phyloP scores from a whole-genome alignment of 2,888 invertebrate genomes.

The Hirtodrosophila cameraria region DNA sequence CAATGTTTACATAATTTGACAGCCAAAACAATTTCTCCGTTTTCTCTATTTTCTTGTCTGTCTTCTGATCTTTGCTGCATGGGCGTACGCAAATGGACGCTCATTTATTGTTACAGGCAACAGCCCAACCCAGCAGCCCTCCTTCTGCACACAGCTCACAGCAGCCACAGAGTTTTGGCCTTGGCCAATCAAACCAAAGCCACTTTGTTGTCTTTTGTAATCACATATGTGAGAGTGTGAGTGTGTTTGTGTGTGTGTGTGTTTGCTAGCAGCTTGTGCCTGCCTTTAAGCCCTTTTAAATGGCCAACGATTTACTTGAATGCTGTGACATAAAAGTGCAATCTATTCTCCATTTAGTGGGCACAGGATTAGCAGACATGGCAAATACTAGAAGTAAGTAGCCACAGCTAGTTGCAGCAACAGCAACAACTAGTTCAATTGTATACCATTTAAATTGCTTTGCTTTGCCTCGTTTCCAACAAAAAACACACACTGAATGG shows the following conservation, averaged over 20 bases:
- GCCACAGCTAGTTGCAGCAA: conserved; percentile 27
- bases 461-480: neutral
- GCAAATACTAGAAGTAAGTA: conserved; percentile 48
- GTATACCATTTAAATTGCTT: conserved; percentile 31
- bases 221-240: conserved; percentile 30
- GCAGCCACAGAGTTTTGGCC: conserved; percentile 20
- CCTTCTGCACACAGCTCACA: neutral
- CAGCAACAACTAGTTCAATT: conserved; percentile 24
- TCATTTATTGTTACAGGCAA: conserved; percentile 62
- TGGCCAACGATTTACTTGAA: conserved; percentile 70
- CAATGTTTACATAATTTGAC: conserved; percentile 79
- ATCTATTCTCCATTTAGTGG: conserved; percentile 67
- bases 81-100: conserved; percentile 63
- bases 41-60: conserved; percentile 26
- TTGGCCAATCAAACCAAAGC: conserved; percentile 41
- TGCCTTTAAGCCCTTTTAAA: conserved; percentile 68
- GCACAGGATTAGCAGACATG: conserved; percentile 36
- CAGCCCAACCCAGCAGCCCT: neutral
- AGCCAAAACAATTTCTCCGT: conserved; percentile 68
- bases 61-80: conserved; percentile 33
- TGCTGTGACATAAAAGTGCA: conserved; percentile 73
- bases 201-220: conserved; percentile 47
- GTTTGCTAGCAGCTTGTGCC: conserved; percentile 4
- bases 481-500: neutral
- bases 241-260: conserved; percentile 12